Conservation (phyloP, 2,113 vertebrate species). For the Saguinus imperator region DNA sequence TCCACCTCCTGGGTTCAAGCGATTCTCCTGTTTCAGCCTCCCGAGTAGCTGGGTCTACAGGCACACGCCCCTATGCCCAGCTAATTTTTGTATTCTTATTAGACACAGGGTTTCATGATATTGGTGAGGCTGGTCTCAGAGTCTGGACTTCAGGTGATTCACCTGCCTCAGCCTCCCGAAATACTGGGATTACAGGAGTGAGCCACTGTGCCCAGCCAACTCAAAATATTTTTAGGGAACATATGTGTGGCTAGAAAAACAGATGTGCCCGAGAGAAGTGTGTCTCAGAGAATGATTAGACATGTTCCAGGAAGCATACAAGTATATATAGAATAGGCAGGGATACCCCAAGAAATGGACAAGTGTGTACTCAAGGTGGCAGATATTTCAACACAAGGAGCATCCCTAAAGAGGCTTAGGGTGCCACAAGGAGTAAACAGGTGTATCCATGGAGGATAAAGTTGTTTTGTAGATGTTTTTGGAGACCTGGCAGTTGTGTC, state of each 20-base stretch:
- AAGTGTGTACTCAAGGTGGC: neutral
- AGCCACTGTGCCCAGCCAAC: too few relatives aligned
- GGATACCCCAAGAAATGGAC: neutral
- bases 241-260: neutral
- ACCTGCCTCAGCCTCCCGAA: too few relatives aligned
- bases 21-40: too few relatives aligned
- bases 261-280: neutral
- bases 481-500: neutral
- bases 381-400: neutral
- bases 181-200: too few relatives aligned
- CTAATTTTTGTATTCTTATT: too few relatives aligned
- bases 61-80: too few relatives aligned
- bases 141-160: too few relatives aligned
- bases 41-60: too few relatives aligned
- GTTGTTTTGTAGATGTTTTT: neutral
- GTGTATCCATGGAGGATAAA: neutral
- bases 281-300: conserved; percentile 7
- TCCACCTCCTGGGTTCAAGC: too few relatives aligned
- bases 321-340: neutral
- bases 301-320: neutral
- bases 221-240: conserved; percentile 4
- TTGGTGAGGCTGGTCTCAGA: too few relatives aligned
- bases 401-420: neutral
- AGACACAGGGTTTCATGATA: too few relatives aligned
- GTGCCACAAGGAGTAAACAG: neutral